Evolutionary conservation across 1,140 invertebrate genomes (phyloP).

Genomic region (Rhopalosiphum maidis): DNA sequence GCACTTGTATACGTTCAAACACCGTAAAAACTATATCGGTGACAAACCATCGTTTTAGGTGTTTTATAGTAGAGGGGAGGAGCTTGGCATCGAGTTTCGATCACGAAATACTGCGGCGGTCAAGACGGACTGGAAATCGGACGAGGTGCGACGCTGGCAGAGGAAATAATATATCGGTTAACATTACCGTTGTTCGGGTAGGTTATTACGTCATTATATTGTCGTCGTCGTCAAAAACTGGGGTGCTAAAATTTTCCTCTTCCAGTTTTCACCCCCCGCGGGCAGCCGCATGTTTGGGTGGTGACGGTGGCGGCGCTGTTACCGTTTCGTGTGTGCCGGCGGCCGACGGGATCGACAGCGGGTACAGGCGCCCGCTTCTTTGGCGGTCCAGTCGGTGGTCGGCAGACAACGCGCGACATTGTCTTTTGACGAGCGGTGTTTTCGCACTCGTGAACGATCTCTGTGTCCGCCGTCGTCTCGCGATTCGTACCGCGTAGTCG

Average conservation of each 20-base stretch:
- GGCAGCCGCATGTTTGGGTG: too few species aligned
- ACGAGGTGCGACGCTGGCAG: too few species aligned
- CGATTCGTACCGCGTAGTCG: background rate
- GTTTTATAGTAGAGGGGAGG: too few species aligned
- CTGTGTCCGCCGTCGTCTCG: background rate
- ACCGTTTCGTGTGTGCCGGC: background rate
- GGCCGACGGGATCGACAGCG: conserved; percentile 32
- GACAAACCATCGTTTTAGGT: too few species aligned
- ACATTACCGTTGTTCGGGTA: conserved; percentile 28
- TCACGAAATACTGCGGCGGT: too few species aligned
- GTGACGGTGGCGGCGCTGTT: background rate
- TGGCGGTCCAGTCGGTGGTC: conserved; percentile 47
- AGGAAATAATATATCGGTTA: conserved; percentile 15
- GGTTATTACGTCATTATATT: background rate
- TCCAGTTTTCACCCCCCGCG: background rate
- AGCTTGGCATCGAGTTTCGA: too few species aligned
- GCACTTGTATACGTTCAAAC: too few species aligned
- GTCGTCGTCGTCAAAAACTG: background rate
- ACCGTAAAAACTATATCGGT: too few species aligned
- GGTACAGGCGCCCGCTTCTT: background rate
- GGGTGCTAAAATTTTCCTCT: background rate
- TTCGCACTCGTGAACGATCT: background rate
- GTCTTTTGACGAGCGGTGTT: background rate
- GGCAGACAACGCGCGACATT: conserved; percentile 44
- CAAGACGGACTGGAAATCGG: background rate